Conservation (phyloP, 2,797 vertebrate genomes). For the Lepilemur ruficaudatus region DNA sequence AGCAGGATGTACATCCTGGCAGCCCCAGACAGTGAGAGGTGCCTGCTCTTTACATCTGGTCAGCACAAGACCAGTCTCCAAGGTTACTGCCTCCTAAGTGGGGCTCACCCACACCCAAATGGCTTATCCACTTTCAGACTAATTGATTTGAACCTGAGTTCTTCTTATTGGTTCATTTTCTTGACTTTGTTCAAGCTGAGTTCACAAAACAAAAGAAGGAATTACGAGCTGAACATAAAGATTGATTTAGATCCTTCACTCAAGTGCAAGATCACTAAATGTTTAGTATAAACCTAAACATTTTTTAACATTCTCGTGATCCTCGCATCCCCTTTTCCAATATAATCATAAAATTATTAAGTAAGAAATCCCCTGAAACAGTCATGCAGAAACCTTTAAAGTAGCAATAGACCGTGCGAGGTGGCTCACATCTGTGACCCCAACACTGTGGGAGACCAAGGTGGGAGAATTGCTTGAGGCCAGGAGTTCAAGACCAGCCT, state of each 20-base stretch:
- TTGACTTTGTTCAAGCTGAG: slow-evolving; percentile 11
- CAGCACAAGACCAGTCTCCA: background rate
- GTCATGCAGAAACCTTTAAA: background rate
- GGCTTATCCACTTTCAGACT: background rate
- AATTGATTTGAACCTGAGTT: background rate
- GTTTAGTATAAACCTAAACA: background rate
- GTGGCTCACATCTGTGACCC: background rate
- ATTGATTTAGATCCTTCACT: background rate
- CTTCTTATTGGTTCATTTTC: background rate
- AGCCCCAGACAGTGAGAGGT: background rate
- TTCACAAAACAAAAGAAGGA: slow-evolving; percentile 7
- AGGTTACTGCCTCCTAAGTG: background rate
- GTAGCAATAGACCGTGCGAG: background rate
- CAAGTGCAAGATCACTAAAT: background rate
- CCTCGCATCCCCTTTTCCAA: background rate
- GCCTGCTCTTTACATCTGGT: background rate
- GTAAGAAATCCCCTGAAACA: background rate
- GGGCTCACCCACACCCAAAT: background rate
- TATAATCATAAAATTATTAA: background rate
- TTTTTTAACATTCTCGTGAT: background rate
- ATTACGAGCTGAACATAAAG: background rate
- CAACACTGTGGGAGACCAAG: background rate
- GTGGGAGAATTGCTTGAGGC: background rate
- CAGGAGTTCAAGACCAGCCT: background rate
- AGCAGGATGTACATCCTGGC: background rate